These are phyloP conservation scores for Margarornis squamiger DNA, from an alignment of 2,797 vertebrate species.

Conservation along the genomic window DNA sequence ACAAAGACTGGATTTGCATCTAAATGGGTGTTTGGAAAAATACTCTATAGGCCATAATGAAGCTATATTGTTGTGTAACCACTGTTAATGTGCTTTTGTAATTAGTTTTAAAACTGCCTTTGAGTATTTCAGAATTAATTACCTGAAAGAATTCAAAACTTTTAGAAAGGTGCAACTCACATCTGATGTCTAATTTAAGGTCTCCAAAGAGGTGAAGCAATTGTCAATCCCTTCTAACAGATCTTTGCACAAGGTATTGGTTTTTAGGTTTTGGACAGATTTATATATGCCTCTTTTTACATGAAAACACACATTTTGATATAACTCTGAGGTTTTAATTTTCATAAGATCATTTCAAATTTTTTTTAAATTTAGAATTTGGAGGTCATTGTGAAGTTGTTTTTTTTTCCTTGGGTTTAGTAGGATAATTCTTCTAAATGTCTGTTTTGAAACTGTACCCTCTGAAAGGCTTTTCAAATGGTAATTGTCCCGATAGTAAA, in stretches of 20 bases:
- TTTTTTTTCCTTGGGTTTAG: background rate
- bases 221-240: background rate
- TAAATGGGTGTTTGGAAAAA: background rate
- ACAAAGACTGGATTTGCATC: slow-evolving; percentile 6
- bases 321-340: background rate
- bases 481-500: background rate
- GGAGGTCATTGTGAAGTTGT: background rate
- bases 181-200: background rate
- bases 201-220: background rate
- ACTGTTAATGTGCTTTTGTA: background rate
- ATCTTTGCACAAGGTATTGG: background rate
- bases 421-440: background rate
- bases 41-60: background rate
- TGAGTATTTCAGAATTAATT: background rate
- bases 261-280: background rate
- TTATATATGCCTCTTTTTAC: background rate
- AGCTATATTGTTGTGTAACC: background rate
- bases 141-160: background rate
- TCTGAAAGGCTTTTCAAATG: background rate
- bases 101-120: background rate
- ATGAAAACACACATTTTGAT: background rate
- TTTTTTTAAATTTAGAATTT: background rate
- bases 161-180: background rate
- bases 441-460: background rate
- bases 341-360: background rate